phyloP scores from a whole-genome alignment of 2,113 vertebrate species.

The Istiophorus platypterus region DNA sequence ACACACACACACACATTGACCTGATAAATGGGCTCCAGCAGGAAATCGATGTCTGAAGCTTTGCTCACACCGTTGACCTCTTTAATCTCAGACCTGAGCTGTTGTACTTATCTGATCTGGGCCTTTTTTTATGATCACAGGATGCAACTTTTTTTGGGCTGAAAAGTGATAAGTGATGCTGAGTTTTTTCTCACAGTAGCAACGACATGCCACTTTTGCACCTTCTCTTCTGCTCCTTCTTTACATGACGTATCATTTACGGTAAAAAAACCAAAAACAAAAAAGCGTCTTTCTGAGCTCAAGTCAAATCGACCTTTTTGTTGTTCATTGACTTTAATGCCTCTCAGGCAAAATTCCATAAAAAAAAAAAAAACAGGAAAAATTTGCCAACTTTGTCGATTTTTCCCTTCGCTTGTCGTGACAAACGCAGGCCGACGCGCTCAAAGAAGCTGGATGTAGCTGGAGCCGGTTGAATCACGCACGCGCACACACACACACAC shows the following conservation, averaged over 20 bases:
- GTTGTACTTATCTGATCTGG: neutral
- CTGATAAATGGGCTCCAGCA: neutral
- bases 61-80: neutral
- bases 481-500: too few species aligned
- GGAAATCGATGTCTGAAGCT: slow-evolving; percentile 5
- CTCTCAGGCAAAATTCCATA: too few species aligned
- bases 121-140: neutral
- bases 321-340: too few species aligned
- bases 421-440: slow-evolving; percentile 6
- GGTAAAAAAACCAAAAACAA: too few species aligned
- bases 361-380: too few species aligned
- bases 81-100: neutral
- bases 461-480: slow-evolving; percentile 7
- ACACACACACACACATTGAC: neutral
- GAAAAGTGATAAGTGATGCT: neutral
- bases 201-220: too few species aligned
- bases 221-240: too few species aligned
- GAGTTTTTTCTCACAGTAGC: too few species aligned
- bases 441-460: slow-evolving; percentile 6
- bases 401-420: neutral
- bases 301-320: neutral
- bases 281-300: too few species aligned
- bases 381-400: too few species aligned
- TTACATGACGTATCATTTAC: too few species aligned
- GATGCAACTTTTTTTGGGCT: neutral